Evolutionary conservation across 2,113 vertebrate genomes (phyloP), one percentile per base, ranked within the genome.

Genomic region (Larimichthys crocea): DNA sequence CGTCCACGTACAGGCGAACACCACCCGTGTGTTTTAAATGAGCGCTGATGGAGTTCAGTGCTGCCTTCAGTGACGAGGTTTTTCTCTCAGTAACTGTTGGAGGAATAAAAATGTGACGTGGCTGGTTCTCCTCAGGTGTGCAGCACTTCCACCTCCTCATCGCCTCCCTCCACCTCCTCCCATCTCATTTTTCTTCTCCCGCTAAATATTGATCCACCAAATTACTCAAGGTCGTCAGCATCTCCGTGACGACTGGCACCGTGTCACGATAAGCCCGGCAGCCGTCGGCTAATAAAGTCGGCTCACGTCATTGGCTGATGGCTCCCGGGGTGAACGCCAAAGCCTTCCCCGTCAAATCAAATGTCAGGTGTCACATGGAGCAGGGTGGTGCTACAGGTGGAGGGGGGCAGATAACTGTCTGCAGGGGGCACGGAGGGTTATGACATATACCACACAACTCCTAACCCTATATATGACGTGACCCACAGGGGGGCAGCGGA

Each of bases 191-290:
- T 80, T 92, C 82, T 86, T 70, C 52, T 42, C 77, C 71, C 76
- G 49, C 59, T 61, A 90, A 91, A 92, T 82, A 94, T 86, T 59
- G 86, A 94, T 93, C 92, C 60, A 57, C 64, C 75, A 88, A 95
- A 93, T 91, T 90, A 86, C 76, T 88, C 90, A 92, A 92, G 92
- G 93, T 90, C 64, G 20, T 57, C 24, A 1, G 40, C 22, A 50
- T 67, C 84, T 61, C 71, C 11, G 55, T 59, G 57, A 59, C 24
- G 24, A 71, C 64, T 11, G 24, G 75, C 0, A 3, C 57, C 68
- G 20, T 8, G 74, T 65, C 57, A 40, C 19, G 42, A 78, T 74
- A 73, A 85, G 70, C 69, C 59, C 22, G 20, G 0, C 7, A 55
- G 24, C 69, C 42, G 57, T 22, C 8, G 6, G 0, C 55, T 44